Conservation (phyloP, 2,888 invertebrate genomes). For the Clostera curtula region DNA sequence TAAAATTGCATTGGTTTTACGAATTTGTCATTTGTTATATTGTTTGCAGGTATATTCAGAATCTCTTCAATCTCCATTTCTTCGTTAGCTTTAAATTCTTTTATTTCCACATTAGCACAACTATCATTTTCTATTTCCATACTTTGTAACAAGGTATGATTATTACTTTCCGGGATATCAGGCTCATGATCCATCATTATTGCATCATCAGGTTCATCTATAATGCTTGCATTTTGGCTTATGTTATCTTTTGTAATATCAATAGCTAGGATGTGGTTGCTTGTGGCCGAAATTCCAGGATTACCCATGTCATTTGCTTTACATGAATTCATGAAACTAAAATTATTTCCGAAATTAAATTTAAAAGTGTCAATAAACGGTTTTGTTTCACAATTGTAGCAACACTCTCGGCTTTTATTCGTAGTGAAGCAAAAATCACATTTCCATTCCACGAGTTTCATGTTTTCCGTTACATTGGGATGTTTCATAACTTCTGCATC, state of each 20-base stretch:
- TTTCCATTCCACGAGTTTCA: slow-evolving; percentile 25
- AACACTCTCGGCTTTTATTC: slow-evolving; percentile 27
- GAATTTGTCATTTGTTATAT: no score
- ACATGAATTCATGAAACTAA: slow-evolving; percentile 4
- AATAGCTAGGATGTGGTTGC: no score
- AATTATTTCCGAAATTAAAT: slow-evolving; percentile 18
- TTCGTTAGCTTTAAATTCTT: slow-evolving; percentile 8
- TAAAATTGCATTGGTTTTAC: no score
- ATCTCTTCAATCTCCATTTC: slow-evolving; percentile 32
- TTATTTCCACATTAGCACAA: background rate
- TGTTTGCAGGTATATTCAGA: no score
- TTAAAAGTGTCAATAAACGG: slow-evolving; percentile 10
- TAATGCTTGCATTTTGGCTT: no score
- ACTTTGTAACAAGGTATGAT: slow-evolving; percentile 3
- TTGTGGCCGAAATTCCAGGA: no score
- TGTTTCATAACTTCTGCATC: no score
- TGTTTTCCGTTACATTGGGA: background rate
- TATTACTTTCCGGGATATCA: slow-evolving; percentile 1
- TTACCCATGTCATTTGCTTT: slow-evolving; percentile 5
- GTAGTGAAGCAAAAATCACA: slow-evolving; percentile 37
- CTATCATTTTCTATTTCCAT: slow-evolving; percentile 12
- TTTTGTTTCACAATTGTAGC: slow-evolving; percentile 38
- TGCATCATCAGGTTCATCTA: slow-evolving; percentile 6
- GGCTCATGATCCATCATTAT: slow-evolving; percentile 3
- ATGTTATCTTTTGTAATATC: no score